Evolutionary conservation across 30 jellyfish, hydroid and myxozoan species (phyloP), one percentile per base, ranked within the genome.

Genomic region (Haliclystus octoradiatus): DNA sequence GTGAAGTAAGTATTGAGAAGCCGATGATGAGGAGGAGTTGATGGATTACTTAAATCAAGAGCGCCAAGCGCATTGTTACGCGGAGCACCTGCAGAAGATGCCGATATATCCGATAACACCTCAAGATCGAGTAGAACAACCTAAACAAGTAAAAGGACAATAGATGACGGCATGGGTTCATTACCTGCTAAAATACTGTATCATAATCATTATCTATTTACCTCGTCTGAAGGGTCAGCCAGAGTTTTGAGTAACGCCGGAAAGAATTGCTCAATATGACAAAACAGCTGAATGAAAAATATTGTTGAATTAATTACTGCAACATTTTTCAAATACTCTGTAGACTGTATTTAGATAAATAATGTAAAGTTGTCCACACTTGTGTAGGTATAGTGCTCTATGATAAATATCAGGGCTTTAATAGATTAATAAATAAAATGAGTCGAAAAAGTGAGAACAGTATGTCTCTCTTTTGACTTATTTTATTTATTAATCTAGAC

Each of bases 71-170:
- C 51, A n/a, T 68, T 76, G 33, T 74, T 79, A 26, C 96, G 79
- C 26, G 96, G 96, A 7, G 94, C 88, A 34, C 96, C 96, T 0
- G 96, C 96, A 31, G 96, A 71, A 25, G 96, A 86, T 31, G 96
- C 96, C 0, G 96, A 86, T 34, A 86, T 86, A 50, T 86, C 96
- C 15, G 96, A 71, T 65, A 86, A 65, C 33, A 86, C 96, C 62
- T 86, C 96, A 12, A 86, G 78, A 74, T 86, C 96, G 63, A 86
- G 89, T 25, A 86, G 78, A 4, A 86, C 96, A 19, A 86, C 96
- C 96, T 86, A 65, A 7, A 52, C 63, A 28, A n/a, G n/a, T n/a
- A n/a, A n/a, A n/a, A n/a, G n/a, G n/a, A n/a, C n/a, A n/a, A 46
- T 2, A 28, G 27, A 52, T 23, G 27, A 12, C n/a, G 14, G 61